phyloP scores from a whole-genome alignment of 2,113 vertebrate genomes.

The human region DNA sequence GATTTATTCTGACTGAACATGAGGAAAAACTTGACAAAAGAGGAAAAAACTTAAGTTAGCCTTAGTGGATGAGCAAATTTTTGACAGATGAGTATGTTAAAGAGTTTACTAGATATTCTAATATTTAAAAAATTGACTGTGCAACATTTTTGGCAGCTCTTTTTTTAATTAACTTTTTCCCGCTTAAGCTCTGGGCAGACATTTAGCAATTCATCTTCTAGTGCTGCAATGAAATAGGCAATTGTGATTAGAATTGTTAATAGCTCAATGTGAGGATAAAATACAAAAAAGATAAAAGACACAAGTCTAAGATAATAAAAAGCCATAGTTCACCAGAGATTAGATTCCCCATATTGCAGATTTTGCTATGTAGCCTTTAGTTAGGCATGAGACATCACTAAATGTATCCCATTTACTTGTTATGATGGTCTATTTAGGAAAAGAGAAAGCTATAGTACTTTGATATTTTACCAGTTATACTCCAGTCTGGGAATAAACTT shows the following conservation, averaged over 20 bases:
- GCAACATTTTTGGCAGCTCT: constrained; percentile 6
- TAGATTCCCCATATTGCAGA: not conserved
- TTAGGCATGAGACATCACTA: not conserved
- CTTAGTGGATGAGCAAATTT: not conserved
- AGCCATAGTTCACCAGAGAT: not conserved
- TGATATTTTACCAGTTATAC: not conserved
- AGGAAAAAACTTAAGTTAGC: not conserved
- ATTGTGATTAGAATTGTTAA: constrained; percentile 36
- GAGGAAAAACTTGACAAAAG: not conserved
- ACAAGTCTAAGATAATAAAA: constrained; percentile 21
- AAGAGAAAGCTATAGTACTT: not conserved
- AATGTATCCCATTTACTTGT: not conserved
- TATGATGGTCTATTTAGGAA: not conserved
- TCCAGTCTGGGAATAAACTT: not conserved
- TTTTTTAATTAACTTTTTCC: constrained; percentile 31
- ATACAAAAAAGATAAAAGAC: constrained; percentile 27
- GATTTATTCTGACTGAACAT: not conserved
- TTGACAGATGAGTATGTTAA: constrained; percentile 32
- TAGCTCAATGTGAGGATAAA: not conserved
- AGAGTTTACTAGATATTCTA: not conserved
- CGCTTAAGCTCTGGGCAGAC: not conserved
- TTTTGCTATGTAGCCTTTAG: not conserved
- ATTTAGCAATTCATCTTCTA: constrained; percentile 53
- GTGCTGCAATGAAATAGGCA: not conserved
- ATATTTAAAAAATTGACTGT: constrained; percentile 17